Base-by-base conservation (phyloP, 2,888 invertebrate species). In the Dasysyrphus albostriatus region DNA sequence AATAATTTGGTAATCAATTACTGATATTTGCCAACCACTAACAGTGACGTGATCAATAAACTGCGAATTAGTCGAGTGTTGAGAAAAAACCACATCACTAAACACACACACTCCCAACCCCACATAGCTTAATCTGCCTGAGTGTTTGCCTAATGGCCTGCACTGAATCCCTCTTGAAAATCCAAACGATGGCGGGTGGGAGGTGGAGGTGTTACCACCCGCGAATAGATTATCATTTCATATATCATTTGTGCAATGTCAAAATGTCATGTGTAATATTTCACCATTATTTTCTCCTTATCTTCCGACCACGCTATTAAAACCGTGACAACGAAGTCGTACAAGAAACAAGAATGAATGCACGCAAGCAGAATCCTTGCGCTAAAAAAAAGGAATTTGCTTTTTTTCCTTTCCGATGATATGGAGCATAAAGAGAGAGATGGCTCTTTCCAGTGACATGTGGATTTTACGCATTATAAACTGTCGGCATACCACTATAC, bases 231-330 rank as follows among this genome's bases (percentile, higher is more conserved):
- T 87, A 87, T 87, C 87, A 87, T 87, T 87, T 87, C 87, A 87
- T 87, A 87, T 87, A 87, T 87, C 87, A 87, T 87, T 78, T 87
- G 87, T 87, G 83, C 78, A 83, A 72, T 87, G 87, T 87, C 87
- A 87, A 79, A 83, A 87, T 70, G 87, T 87, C 87, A 83, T 83
- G 83, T 83, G 87, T 87, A 83, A 87, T 87, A 87, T 87, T 87
- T 87, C 87, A 87, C 83, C 87, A 87, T 87, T 87, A 87, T 79
- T 87, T 87, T 87, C 87, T 83, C 87, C 83, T 87, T 87, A 87
- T 87, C 87, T 87, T 72, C 51, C 65, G 70, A 70, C 49, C 79
- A 83, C 72, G 87, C 83, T 87, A 87, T 87, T 87, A 87, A 87
- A 87, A 79, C 83, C 87, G 83, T 82, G 83, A 87, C 87, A 81